Evolutionary conservation across 2,113 vertebrate genomes (phyloP), one percentile per base, ranked within the genome.

Genomic region (Strix uralensis): DNA sequence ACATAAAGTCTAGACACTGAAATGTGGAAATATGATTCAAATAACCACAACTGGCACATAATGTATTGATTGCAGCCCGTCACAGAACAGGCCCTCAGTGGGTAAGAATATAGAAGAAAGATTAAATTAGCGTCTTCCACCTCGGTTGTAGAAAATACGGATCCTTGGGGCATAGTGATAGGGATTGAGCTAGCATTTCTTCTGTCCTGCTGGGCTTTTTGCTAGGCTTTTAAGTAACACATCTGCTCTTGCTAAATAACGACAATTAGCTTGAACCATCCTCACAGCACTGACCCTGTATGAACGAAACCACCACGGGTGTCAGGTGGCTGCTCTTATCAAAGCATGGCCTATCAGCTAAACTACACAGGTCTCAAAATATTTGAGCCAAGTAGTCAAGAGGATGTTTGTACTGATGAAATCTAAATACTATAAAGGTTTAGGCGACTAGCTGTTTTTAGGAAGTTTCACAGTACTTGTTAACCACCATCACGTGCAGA

Each of bases 21-120:
- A 96, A 96, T 95, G 92, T 96, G 96, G 96, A 97, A 97, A 97
- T 94, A 94, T 85, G 92, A 96, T 95, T 96, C 95, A 91, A 97
- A 92, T 54, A 95, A 96, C 95, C 94, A 94, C 96, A 97, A 73
- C 89, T 95, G 97, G 91, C 95, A 97, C 83, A 10, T 7, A 80
- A 82, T 1, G 1, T 85, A 51, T 89, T 54, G 97, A 97, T 72
- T 94, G 95, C 86, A 95, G 86, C 88, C 92, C 97, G 38, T 85
- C 52, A 2, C n/a, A 38, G 82, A 58, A 85, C 10, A 57, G 74
- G 86, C 86, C 81, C 84, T 85, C 78, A 12, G 81, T 9, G 89
- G 81, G 85, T 29, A 93, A 75, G 84, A 71, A 71, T 49, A 93
- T 0, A 83, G 89, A 62, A 73, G 70, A 55, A 74, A 77, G 71